These are phyloP conservation scores for Sardina pilchardus DNA, from an alignment of 2,113 vertebrate genomes.

Conservation along the genomic window DNA sequence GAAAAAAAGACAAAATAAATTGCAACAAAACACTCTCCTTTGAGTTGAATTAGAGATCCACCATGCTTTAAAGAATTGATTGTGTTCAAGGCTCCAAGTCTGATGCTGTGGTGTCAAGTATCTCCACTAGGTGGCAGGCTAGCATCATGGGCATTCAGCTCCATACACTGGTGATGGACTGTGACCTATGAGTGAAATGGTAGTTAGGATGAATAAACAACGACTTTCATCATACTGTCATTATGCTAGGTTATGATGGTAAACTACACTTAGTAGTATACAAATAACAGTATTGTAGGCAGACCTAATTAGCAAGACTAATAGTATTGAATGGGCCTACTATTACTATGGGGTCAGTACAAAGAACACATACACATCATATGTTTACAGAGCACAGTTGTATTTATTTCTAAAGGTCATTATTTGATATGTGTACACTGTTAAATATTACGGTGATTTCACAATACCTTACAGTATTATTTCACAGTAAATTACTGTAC, in stretches of 20 bases:
- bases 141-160: not conserved
- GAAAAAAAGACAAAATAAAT: no score
- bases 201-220: not conserved
- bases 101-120: not conserved
- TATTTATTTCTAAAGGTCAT: conserved; percentile 5
- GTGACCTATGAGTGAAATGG: not conserved
- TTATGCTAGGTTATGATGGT: not conserved
- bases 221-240: not conserved
- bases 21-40: no score
- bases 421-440: not conserved
- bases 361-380: not conserved
- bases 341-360: not conserved
- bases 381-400: not conserved
- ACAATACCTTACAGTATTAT: no score
- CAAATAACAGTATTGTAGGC: not conserved
- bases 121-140: not conserved
- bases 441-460: no score
- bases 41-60: no score
- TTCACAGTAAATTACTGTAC: no score
- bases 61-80: no score
- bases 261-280: not conserved
- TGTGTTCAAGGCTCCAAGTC: no score
- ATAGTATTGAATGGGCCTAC: not conserved
- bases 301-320: not conserved
- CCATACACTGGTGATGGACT: no score